Evolutionary conservation across 2,888 invertebrate genomes (phyloP).

Genomic region (Cryptus armator): DNA sequence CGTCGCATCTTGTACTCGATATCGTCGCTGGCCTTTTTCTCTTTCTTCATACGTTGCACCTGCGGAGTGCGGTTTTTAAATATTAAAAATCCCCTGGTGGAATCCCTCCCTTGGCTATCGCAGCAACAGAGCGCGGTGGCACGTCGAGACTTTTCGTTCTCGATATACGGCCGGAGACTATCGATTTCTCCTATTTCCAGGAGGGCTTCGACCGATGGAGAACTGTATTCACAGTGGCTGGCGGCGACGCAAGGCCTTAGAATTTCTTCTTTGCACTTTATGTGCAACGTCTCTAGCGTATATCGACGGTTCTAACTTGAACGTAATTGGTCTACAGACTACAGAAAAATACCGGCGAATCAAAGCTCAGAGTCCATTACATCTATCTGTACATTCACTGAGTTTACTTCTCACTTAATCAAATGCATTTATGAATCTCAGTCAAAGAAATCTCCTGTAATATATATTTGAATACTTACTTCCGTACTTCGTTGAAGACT

Average conservation of each 20-base stretch:
- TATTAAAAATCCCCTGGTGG: conserved; percentile 26
- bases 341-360: not conserved
- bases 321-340: not conserved
- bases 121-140: not conserved
- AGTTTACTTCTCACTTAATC: not conserved
- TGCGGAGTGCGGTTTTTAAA: conserved; percentile 29
- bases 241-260: conserved; percentile 4
- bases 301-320: too few relatives aligned
- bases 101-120: not conserved
- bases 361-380: not conserved
- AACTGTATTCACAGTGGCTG: conserved; percentile 9
- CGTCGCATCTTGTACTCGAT: not conserved
- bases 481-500: not conserved
- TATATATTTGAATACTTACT: not conserved
- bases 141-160: conserved; percentile 26
- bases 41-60: not conserved
- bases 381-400: not conserved
- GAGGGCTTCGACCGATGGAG: conserved; percentile 8
- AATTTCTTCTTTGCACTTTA: not conserved
- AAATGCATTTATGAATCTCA: not conserved
- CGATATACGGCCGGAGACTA: not conserved
- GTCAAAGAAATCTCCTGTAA: not conserved
- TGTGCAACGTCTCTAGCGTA: not conserved
- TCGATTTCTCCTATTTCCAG: conserved; percentile 49
- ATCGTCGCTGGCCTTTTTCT: not conserved